Percentiles rank a stretch among this genome's conserved stretches.
These are phyloP conservation scores for Ophion slaviceki DNA, from an alignment of 2,888 invertebrate species.

Conservation along the genomic window DNA sequence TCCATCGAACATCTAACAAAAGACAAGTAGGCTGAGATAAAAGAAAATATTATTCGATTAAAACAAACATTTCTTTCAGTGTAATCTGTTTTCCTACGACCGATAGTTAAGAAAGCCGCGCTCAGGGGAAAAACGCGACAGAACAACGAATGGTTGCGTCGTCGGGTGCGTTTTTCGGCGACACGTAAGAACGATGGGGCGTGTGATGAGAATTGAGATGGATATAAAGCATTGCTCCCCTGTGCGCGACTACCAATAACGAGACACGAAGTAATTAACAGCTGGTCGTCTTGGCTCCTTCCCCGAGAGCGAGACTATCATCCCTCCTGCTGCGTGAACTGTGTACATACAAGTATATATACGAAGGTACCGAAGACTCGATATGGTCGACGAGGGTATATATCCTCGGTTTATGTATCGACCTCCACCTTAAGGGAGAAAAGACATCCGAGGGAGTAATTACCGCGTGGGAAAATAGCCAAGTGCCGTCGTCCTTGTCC, in stretches of 20 bases:
- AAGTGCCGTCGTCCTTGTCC: conserved; percentile 63
- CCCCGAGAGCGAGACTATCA: conserved; percentile 38
- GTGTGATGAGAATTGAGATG: conserved; percentile 54
- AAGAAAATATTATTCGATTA: no score
- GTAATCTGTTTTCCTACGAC: no score
- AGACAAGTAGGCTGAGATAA: no score
- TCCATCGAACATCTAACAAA: no score
- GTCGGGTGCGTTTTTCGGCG: conserved; percentile 24
- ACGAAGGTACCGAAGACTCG: conserved; percentile 18
- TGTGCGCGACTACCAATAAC: conserved; percentile 50
- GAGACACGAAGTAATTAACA: conserved; percentile 63
- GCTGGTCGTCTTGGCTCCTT: conserved; percentile 55
- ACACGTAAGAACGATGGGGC: conserved; percentile 57
- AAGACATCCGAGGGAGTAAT: conserved; percentile 69
- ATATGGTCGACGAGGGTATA: conserved; percentile 50
- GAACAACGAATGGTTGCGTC: conserved; percentile 5
- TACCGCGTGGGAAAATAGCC: conserved; percentile 75
- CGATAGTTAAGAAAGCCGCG: not conserved
- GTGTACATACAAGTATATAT: not conserved
- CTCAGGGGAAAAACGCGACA: not conserved
- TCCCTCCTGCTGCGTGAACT: conserved; percentile 45
- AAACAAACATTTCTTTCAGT: no score
- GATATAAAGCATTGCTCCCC: conserved; percentile 54
- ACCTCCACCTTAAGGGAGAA: conserved; percentile 67
- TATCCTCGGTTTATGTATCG: conserved; percentile 57